phyloP scores from a whole-genome alignment of 2,888 invertebrate genomes.

The Lucinisca nassula region DNA sequence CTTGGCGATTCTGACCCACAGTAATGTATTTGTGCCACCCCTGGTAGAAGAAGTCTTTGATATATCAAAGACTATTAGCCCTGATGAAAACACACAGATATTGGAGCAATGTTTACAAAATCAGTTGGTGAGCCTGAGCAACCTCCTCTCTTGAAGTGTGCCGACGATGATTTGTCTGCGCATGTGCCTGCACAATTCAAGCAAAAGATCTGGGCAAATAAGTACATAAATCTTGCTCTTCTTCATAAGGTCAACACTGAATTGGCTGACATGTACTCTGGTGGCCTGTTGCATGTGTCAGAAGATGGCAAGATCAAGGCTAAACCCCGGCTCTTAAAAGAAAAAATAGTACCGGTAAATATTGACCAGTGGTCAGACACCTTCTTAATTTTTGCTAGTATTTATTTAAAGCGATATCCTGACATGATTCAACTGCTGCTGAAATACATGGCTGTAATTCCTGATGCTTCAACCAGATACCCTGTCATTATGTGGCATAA shows the following conservation, averaged over 20 bases:
- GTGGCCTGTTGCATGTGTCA: neutral
- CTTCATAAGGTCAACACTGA: neutral
- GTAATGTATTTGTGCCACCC: too few species aligned
- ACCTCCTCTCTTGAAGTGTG: neutral
- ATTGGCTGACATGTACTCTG: too few species aligned
- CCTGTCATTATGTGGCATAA: neutral
- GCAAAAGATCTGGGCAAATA: neutral
- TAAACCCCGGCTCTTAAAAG: neutral
- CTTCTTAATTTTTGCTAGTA: neutral
- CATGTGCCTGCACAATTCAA: neutral
- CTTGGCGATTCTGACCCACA: too few species aligned
- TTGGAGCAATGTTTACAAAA: too few species aligned
- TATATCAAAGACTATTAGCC: neutral
- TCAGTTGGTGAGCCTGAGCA: too few species aligned
- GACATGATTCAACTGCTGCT: neutral
- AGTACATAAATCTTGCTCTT: slow-evolving; percentile 7
- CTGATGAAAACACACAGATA: too few species aligned
- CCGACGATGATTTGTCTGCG: neutral
- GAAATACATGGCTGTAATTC: neutral
- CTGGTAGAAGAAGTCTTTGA: too few species aligned
- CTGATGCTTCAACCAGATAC: neutral
- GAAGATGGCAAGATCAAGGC: neutral
- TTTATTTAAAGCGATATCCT: slow-evolving; percentile 1
- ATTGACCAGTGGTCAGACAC: slow-evolving; percentile 22
- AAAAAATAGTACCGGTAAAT: neutral